Evolutionary conservation across 2,888 invertebrate genomes (phyloP).

Genomic region (Autographa pulchrina): DNA sequence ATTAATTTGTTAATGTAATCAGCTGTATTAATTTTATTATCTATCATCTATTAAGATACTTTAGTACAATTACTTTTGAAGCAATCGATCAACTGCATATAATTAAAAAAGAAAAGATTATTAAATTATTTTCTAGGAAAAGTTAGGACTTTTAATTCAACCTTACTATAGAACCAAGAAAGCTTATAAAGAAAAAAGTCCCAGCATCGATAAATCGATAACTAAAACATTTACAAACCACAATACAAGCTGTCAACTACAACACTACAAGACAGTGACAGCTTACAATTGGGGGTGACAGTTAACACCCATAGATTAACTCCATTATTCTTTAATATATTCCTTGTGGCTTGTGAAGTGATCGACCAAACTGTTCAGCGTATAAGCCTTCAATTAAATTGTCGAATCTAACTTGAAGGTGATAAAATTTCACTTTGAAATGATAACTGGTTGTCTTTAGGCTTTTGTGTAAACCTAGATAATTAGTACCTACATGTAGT

Average conservation of each 20-base stretch:
- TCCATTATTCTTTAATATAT: slow-evolving; percentile 37
- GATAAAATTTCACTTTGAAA: slow-evolving; percentile 49
- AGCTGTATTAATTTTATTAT: no score
- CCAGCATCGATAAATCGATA: no score
- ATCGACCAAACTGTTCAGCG: slow-evolving; percentile 19
- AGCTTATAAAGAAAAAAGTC: no score
- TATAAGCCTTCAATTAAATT: slow-evolving; percentile 50
- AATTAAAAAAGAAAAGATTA: no score
- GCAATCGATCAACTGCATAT: no score
- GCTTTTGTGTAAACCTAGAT: slow-evolving; percentile 19
- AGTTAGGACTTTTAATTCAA: no score
- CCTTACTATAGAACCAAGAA: no score
- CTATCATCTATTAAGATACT: no score
- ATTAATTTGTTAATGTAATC: no score
- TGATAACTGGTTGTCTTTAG: slow-evolving; percentile 30
- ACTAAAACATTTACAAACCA: neutral
- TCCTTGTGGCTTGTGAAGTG: slow-evolving; percentile 38
- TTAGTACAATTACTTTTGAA: no score
- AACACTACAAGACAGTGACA: neutral
- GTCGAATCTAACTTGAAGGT: slow-evolving; percentile 49
- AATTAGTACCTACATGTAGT: neutral
- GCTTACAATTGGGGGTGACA: slow-evolving; percentile 10
- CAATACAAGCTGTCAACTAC: neutral
- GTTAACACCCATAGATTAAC: slow-evolving; percentile 21
- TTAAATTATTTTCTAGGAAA: no score